phyloP scores from a whole-genome alignment of 1,140 invertebrate genomes.

The Pseudobourletiella spinata region DNA sequence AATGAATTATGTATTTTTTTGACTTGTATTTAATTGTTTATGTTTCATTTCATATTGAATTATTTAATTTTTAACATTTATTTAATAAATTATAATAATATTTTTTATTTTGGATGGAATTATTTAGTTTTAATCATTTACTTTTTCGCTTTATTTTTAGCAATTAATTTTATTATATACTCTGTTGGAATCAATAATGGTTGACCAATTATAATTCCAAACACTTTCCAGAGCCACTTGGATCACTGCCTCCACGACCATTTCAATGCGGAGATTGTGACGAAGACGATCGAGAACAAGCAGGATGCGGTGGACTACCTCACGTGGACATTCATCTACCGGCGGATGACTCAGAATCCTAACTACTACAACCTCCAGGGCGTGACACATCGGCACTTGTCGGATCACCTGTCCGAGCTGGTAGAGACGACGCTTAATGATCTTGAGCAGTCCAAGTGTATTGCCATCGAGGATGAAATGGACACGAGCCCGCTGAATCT shows the following conservation, averaged over 20 bases:
- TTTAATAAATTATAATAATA: too few relatives aligned
- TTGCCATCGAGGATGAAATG: conserved; percentile 96
- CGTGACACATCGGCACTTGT: conserved; percentile 91
- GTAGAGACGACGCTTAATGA: conserved; percentile 94
- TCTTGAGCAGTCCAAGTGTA: conserved; percentile 95
- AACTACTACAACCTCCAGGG: conserved; percentile 99
- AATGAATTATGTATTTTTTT: not conserved
- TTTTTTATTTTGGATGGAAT: too few relatives aligned
- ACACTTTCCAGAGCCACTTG: conserved; percentile 64
- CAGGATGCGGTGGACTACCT: conserved; percentile 99
- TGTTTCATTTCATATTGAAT: too few relatives aligned
- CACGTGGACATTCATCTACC: conserved; percentile 98
- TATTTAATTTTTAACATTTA: too few relatives aligned
- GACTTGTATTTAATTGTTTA: conserved; percentile 3
- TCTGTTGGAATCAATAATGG: too few relatives aligned
- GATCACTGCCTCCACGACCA: conserved; percentile 98
- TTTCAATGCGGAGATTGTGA: conserved; percentile 99
- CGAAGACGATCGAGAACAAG: conserved; percentile 99
- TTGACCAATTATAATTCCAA: too few relatives aligned
- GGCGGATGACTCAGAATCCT: conserved; percentile 95
- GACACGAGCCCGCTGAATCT: conserved; percentile 91
- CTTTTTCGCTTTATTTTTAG: too few relatives aligned
- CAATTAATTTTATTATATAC: too few relatives aligned
- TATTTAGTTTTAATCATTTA: too few relatives aligned
- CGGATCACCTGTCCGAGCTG: conserved; percentile 95